Evolutionary conservation across 1,140 invertebrate species (phyloP).

Genomic region (Oryzaephilus surinamensis): DNA sequence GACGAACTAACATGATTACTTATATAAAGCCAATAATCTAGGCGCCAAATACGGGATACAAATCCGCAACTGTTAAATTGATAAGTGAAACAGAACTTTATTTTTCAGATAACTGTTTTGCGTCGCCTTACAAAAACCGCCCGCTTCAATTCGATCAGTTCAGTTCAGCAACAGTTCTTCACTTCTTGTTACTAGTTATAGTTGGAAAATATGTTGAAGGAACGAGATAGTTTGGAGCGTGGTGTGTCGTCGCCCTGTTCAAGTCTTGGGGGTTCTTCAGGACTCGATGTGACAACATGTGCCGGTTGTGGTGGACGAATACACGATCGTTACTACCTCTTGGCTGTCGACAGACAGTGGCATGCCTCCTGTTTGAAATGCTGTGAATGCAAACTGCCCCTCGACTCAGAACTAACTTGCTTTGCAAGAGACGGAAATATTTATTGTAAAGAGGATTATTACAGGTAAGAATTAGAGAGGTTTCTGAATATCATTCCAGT

Average conservation of each 20-base stretch:
- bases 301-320: slow-evolving; percentile 34
- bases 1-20: too few species aligned
- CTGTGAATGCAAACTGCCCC: slow-evolving; percentile 70
- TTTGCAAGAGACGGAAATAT: slow-evolving; percentile 83
- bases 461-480: slow-evolving; percentile 56
- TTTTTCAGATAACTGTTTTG: too few species aligned
- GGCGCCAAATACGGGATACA: too few species aligned
- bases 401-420: slow-evolving; percentile 80
- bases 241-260: slow-evolving; percentile 31
- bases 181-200: too few species aligned
- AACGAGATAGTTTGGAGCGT: slow-evolving; percentile 30
- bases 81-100: too few species aligned
- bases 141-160: too few species aligned
- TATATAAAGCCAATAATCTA: too few species aligned
- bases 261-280: slow-evolving; percentile 25
- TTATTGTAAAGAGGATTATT: slow-evolving; percentile 93
- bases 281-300: slow-evolving; percentile 28
- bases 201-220: slow-evolving; percentile 34
- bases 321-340: slow-evolving; percentile 60
- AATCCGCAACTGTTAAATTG: too few species aligned
- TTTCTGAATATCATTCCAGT: too few species aligned
- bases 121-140: too few species aligned
- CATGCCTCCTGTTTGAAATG: slow-evolving; percentile 79
- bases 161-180: too few species aligned
- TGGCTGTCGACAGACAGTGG: slow-evolving; percentile 82